A percentile compares a stretch with the other conserved stretches of the same genome.
Evolutionary conservation across 2,797 vertebrate species (phyloP).

Genomic region (Danio jaintianensis): DNA sequence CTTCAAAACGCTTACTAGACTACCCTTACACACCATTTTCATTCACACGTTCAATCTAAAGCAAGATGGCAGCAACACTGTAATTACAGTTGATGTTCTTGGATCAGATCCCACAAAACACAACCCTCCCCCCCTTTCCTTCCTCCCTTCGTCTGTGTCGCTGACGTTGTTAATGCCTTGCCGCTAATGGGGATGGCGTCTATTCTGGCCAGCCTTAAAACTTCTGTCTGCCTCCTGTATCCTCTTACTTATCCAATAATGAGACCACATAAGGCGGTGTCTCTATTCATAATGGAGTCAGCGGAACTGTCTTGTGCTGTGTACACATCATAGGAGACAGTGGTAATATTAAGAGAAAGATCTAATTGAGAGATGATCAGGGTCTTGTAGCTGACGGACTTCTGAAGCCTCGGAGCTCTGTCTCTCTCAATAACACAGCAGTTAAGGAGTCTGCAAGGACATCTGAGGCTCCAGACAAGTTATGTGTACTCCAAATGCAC

Average conservation of each 20-base stretch:
- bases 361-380: slow-evolving; percentile 80
- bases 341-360: slow-evolving; percentile 68
- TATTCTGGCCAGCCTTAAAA: slow-evolving; percentile 78
- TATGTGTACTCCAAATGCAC: slow-evolving; percentile 37
- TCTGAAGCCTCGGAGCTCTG: slow-evolving; percentile 66
- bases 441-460: slow-evolving; percentile 61
- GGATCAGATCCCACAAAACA: slow-evolving; percentile 30
- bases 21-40: slow-evolving; percentile 36
- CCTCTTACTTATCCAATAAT: slow-evolving; percentile 84
- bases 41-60: slow-evolving; percentile 71
- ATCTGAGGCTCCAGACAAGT: slow-evolving; percentile 53
- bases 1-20: slow-evolving; percentile 21
- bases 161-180: slow-evolving; percentile 77
- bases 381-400: slow-evolving; percentile 71
- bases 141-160: slow-evolving; percentile 65
- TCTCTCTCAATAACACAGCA: slow-evolving; percentile 67
- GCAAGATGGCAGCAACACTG: slow-evolving; percentile 76
- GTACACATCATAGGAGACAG: slow-evolving; percentile 70
- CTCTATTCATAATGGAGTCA: slow-evolving; percentile 83
- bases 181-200: slow-evolving; percentile 86
- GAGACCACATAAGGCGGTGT: slow-evolving; percentile 81
- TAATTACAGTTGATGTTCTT: slow-evolving; percentile 67
- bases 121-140: slow-evolving; percentile 47
- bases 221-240: slow-evolving; percentile 83
- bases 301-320: slow-evolving; percentile 73